phyloP scores from a whole-genome alignment of 2,888 invertebrate species.

The Notodonta dromedarius region DNA sequence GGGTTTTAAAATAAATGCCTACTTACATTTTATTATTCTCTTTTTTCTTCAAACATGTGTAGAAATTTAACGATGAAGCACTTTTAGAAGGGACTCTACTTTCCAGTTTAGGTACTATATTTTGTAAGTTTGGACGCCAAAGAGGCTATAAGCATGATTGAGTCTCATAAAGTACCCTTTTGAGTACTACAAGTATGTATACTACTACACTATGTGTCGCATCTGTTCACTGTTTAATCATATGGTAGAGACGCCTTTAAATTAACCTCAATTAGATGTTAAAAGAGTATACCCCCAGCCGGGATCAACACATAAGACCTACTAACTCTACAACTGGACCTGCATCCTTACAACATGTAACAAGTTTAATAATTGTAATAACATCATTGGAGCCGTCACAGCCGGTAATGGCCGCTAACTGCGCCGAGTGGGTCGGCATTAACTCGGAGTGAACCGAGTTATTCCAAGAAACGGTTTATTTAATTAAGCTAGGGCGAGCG shows the following conservation, averaged over 20 bases:
- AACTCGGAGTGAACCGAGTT: constrained; percentile 25
- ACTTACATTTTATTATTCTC: too few relatives aligned
- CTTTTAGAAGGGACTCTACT: too few relatives aligned
- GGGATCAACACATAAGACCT: neutral
- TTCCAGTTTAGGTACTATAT: too few relatives aligned
- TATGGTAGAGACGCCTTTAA: neutral
- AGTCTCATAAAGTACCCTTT: too few relatives aligned
- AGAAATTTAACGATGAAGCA: too few relatives aligned
- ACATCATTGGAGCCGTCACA: constrained; percentile 23
- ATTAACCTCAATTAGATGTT: neutral
- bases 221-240: neutral
- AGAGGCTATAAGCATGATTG: too few relatives aligned
- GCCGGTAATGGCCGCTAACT: constrained; percentile 4
- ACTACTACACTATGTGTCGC: too few relatives aligned
- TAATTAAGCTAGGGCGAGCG: constrained; percentile 69
- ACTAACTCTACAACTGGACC: neutral
- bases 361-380: constrained; percentile 12
- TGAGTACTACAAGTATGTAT: too few relatives aligned
- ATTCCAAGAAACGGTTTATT: constrained; percentile 73
- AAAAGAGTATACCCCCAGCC: neutral
- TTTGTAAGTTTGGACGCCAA: too few relatives aligned
- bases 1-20: too few relatives aligned
- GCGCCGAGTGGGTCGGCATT: constrained; percentile 16
- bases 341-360: constrained; percentile 6
- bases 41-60: too few relatives aligned